phyloP scores from a whole-genome alignment of 1,140 invertebrate species.

The Lepidurus packardi region DNA sequence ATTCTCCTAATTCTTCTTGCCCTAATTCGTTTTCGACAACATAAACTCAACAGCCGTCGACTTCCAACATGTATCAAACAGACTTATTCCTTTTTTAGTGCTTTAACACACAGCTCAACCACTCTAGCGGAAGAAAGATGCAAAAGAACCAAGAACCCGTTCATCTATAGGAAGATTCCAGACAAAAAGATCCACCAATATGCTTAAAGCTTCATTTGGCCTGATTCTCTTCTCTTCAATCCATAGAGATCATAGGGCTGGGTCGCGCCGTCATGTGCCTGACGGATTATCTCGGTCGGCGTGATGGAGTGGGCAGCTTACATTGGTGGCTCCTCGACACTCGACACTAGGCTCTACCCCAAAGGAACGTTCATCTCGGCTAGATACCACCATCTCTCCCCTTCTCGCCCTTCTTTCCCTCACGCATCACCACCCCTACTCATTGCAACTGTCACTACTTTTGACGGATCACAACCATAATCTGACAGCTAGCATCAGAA shows the following conservation, averaged over 20 bases:
- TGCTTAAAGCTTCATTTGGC: neutral
- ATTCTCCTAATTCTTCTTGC: too few species aligned
- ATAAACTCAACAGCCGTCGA: too few species aligned
- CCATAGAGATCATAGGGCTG: neutral
- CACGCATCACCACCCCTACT: constrained; percentile 15
- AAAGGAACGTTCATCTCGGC: too few species aligned
- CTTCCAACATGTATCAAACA: too few species aligned
- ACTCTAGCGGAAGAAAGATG: too few species aligned
- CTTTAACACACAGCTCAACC: too few species aligned
- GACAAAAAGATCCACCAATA: neutral
- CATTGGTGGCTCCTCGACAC: neutral
- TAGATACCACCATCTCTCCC: neutral
- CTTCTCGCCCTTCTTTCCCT: constrained; percentile 11
- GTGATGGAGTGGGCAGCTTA: neutral
- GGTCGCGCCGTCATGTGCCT: constrained; percentile 6
- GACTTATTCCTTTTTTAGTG: too few species aligned
- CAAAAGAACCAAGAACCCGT: too few species aligned
- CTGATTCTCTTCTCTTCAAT: neutral
- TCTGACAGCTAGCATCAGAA: constrained; percentile 25
- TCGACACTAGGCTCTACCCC: neutral
- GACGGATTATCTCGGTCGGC: constrained; percentile 3
- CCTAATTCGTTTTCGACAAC: too few species aligned
- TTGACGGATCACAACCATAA: constrained; percentile 34
- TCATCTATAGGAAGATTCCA: neutral
- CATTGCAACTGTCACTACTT: constrained; percentile 25